Base-by-base conservation (phyloP, 2,113 vertebrate genomes). In the Sander vitreus region DNA sequence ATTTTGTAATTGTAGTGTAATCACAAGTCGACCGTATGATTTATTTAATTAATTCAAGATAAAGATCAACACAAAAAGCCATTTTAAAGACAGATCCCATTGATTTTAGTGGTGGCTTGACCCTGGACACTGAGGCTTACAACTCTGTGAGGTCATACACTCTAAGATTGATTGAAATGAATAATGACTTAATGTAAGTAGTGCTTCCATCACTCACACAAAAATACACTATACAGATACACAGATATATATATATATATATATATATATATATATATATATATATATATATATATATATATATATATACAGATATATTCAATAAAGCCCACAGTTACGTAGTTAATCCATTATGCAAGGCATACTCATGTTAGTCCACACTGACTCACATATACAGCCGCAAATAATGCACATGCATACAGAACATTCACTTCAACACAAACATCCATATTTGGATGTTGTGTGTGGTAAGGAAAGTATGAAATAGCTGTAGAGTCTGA, bases 401-500 rank as follows among this genome's bases (percentile, higher is more conserved):
- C 15, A 48, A 75, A 21, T 59, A 27, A 48, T 16, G 18, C 60
- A 77, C 30, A 53, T 65, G 69, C 78, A 65, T 48, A 60, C 47
- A 76, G 55, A 43, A 47, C 9, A 64, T 62, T 66, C 72, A 78
- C 23, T 39, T 73, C n/a, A 71, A 55, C 45, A 55, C 18, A 73
- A 62, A 62, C 58, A 83, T 79, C 11, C 25, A 73, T 63, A 57
- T 84, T 78, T 77, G 39, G 67, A 81, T 75, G 15, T 71, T 64
- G 36, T 33, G 50, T 74, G 64, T 76, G 75, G 43, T 76, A 68
- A 75, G 74, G 47, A 83, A 83, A 55, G 81, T 75, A 73, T 25
- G 69, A 78, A 81, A 80, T 21, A 72, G 53, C 63, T 81, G 64
- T 85, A 69, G 59, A 80, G 78, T 57, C 79, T 91, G 84, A 91